These are phyloP conservation scores for Gymnopithys bicolor DNA, from an alignment of 2,797 vertebrate genomes.

Conservation along the genomic window DNA sequence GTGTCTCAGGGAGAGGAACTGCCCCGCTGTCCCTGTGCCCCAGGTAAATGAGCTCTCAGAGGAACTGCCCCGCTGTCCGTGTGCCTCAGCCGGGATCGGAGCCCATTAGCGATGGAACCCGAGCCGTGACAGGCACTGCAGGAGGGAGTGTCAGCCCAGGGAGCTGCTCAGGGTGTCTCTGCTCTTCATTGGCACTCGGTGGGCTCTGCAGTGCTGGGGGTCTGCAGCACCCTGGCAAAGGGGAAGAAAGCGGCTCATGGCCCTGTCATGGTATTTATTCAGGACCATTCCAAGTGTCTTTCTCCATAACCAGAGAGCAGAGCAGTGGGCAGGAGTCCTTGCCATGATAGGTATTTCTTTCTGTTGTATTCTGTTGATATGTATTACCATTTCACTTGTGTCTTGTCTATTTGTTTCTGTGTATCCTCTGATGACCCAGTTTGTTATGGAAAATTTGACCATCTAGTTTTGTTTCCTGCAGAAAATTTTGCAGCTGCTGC, in stretches of 20 bases:
- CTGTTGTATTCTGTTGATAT: neutral
- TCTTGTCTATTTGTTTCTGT: neutral
- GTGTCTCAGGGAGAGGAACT: too few species aligned
- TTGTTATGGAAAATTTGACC: neutral
- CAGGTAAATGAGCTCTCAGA: too few species aligned
- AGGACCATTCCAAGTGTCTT: neutral
- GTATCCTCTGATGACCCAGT: neutral
- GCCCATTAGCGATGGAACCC: neutral
- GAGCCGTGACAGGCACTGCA: neutral
- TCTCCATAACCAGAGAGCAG: neutral
- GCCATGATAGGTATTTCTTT: neutral
- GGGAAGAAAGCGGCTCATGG: neutral
- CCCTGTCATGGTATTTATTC: neutral
- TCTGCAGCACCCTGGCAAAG: neutral
- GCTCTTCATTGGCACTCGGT: neutral
- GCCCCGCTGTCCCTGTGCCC: too few species aligned
- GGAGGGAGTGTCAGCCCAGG: neutral
- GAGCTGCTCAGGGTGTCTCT: neutral
- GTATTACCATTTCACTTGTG: neutral
- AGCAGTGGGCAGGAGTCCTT: neutral
- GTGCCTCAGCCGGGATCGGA: neutral
- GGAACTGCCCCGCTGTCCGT: too few species aligned
- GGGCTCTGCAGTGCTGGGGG: neutral
- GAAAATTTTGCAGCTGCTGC: slow-evolving; percentile 98
- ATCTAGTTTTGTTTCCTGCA: slow-evolving; percentile 74